Percentiles rank a stretch among this genome's conserved stretches.
phyloP scores from a whole-genome alignment of 2,113 vertebrate species.

The Cyanoliseus patagonus region DNA sequence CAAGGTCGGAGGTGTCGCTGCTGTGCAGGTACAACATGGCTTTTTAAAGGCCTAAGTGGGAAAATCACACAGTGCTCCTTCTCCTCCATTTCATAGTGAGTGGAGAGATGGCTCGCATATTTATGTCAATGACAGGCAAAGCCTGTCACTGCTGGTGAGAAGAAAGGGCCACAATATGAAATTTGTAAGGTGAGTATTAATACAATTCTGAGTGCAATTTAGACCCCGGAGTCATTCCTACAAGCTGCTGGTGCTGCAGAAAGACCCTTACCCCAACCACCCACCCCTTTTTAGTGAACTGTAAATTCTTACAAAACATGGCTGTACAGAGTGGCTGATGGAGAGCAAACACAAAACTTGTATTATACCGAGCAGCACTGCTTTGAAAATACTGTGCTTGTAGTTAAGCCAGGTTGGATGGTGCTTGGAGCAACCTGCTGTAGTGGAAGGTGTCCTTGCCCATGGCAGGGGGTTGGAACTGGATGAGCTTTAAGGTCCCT shows the following conservation, averaged over 20 bases:
- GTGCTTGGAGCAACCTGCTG: not conserved
- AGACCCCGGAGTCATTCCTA: not conserved
- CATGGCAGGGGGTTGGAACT: not conserved
- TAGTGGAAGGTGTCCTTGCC: not conserved
- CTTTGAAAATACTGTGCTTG: not conserved
- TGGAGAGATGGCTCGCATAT: not conserved
- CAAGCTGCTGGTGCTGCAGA: not conserved
- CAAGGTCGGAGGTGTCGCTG: not conserved
- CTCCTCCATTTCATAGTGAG: not conserved
- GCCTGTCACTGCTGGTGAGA: not conserved
- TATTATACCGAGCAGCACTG: not conserved
- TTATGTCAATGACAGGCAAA: not conserved
- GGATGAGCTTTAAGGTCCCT: not conserved
- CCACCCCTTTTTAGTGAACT: not conserved
- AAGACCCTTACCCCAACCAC: fast-evolving
- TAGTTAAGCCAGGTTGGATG: not conserved
- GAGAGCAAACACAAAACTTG: not conserved
- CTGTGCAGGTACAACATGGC: not conserved
- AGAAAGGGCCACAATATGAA: not conserved
- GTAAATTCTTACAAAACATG: not conserved
- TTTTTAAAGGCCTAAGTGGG: not conserved
- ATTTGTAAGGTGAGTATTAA: not conserved
- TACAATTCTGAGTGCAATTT: not conserved
- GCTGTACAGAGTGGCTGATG: not conserved
- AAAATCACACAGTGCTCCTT: not conserved